Conservation (phyloP, 1,140 invertebrate species). For the Ptiloglossa arizonensis region DNA sequence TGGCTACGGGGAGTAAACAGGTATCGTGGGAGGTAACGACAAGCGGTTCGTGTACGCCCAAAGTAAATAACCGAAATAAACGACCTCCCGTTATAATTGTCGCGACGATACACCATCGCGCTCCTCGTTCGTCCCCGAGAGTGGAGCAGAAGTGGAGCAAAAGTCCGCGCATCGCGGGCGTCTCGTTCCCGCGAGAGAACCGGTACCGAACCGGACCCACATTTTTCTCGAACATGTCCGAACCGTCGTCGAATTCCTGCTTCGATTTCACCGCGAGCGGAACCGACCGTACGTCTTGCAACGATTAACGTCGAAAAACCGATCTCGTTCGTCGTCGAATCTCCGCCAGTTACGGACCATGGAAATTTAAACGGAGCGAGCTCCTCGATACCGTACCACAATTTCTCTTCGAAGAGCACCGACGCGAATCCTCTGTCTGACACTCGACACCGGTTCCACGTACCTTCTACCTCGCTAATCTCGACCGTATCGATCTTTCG, state of each 20-base stretch:
- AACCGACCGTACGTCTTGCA: neutral
- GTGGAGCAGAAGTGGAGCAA: constrained; percentile 38
- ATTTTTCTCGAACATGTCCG: constrained; percentile 4
- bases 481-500: too few species aligned
- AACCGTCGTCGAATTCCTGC: neutral
- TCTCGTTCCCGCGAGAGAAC: constrained; percentile 1
- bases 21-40: constrained; percentile 51
- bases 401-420: too few species aligned
- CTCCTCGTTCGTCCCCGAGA: constrained; percentile 22
- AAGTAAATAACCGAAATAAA: constrained; percentile 67
- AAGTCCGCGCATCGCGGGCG: constrained; percentile 20
- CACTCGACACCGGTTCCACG: too few species aligned
- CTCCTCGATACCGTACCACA: too few species aligned
- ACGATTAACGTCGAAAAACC: too few species aligned
- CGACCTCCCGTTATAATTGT: constrained; percentile 64
- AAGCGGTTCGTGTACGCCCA: constrained; percentile 52
- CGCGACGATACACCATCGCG: constrained; percentile 42
- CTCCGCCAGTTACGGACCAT: too few species aligned
- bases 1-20: constrained; percentile 42
- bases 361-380: too few species aligned
- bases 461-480: too few species aligned
- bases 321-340: too few species aligned
- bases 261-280: neutral
- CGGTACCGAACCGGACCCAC: constrained; percentile 14
- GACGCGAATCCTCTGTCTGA: too few species aligned